These are phyloP conservation scores for Brachionus asplanchnoidis DNA, from an alignment of 1,140 invertebrate genomes.

Conservation along the genomic window DNA sequence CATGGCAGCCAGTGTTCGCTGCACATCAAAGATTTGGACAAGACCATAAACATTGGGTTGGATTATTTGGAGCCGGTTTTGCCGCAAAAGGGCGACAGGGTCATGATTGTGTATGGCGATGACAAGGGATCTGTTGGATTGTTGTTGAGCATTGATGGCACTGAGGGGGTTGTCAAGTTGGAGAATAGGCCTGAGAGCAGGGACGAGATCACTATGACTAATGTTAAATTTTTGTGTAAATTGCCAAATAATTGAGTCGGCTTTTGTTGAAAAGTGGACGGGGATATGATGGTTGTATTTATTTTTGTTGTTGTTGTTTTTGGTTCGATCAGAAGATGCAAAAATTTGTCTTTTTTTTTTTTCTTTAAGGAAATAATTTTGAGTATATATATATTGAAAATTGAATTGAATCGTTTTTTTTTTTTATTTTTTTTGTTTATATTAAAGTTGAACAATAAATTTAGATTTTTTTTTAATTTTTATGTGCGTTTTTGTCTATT, in stretches of 20 bases:
- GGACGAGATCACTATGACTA: conserved; percentile 40
- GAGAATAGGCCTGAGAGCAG: conserved; percentile 46
- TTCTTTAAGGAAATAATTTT: too few relatives aligned
- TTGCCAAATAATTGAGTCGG: conserved; percentile 12
- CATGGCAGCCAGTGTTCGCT: conserved; percentile 75
- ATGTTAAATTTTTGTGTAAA: conserved; percentile 37
- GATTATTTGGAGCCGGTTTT: conserved; percentile 82
- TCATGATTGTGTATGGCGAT: conserved; percentile 76
- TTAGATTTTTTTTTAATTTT: too few relatives aligned
- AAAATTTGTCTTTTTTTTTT: too few relatives aligned
- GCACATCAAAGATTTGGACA: conserved; percentile 74
- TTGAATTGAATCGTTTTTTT: too few relatives aligned
- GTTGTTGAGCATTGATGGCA: conserved; percentile 76
- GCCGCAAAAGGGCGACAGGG: conserved; percentile 71
- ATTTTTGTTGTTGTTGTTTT: not conserved
- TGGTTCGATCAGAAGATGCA: too few relatives aligned
- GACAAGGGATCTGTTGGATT: conserved; percentile 78
- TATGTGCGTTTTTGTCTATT: too few relatives aligned
- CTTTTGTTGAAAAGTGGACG: too few relatives aligned
- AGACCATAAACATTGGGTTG: conserved; percentile 75
- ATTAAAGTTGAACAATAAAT: too few relatives aligned
- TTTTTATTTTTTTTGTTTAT: too few relatives aligned
- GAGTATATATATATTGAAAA: too few relatives aligned
- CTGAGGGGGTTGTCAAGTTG: conserved; percentile 75
- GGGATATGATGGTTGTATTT: not conserved